phyloP scores from a whole-genome alignment of 2,113 vertebrate species.

The Syngnathoides biaculeatus region DNA sequence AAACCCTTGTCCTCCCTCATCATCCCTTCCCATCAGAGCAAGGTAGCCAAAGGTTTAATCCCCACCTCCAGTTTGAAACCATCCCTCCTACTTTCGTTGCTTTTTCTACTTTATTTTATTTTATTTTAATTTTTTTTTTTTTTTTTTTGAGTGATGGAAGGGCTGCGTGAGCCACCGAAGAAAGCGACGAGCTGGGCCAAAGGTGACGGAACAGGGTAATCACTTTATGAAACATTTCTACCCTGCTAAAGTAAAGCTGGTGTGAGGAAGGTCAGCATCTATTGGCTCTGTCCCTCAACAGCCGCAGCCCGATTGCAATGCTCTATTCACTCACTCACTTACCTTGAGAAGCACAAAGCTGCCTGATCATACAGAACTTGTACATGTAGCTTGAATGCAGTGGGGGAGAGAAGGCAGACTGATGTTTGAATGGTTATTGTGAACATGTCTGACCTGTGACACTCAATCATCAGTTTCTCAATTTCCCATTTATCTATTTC shows the following conservation, averaged over 20 bases:
- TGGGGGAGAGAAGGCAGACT: slow-evolving; percentile 46
- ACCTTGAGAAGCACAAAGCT: slow-evolving; percentile 58
- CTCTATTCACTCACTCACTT: slow-evolving; percentile 62
- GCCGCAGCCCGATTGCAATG: slow-evolving; percentile 44
- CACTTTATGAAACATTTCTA: slow-evolving; percentile 63
- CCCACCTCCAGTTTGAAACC: slow-evolving; percentile 41
- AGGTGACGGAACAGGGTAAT: slow-evolving; percentile 65
- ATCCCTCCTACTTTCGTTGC: slow-evolving; percentile 39
- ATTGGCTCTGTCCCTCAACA: slow-evolving; percentile 37
- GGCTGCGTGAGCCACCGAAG: slow-evolving; percentile 44
- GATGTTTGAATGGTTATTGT: slow-evolving; percentile 49
- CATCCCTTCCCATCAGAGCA: slow-evolving; percentile 10
- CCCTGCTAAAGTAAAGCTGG: slow-evolving; percentile 47
- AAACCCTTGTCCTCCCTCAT: neutral
- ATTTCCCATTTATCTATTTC: slow-evolving; percentile 23
- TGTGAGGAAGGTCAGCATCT: slow-evolving; percentile 61
- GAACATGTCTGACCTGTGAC: slow-evolving; percentile 48
- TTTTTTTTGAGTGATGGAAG: slow-evolving; percentile 57
- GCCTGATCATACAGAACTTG: slow-evolving; percentile 58
- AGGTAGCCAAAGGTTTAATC: slow-evolving; percentile 51
- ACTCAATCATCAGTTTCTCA: slow-evolving; percentile 30
- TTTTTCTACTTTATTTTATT: slow-evolving; percentile 32
- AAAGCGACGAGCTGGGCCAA: slow-evolving; percentile 51
- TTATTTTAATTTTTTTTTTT: slow-evolving; percentile 42
- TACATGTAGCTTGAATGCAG: slow-evolving; percentile 57